Evolutionary conservation across 1,140 invertebrate species (phyloP).

Genomic region (Pemphigus obesinymphae): DNA sequence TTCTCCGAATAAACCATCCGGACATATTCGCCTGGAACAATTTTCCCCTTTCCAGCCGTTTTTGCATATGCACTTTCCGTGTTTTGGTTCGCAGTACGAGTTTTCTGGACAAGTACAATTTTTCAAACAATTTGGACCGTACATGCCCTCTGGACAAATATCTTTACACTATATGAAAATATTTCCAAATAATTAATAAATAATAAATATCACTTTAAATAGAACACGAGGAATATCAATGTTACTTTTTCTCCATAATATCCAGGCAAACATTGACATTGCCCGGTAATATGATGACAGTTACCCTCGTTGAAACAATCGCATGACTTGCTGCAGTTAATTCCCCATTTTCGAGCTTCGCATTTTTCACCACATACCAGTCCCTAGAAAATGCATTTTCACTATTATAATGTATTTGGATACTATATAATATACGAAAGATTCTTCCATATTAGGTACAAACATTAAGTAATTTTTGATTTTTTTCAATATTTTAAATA

Average conservation of each 20-base stretch:
- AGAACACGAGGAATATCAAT: not conserved
- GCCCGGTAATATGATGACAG: slow-evolving; percentile 73
- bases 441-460: no score
- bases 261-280: slow-evolving; percentile 70
- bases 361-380: slow-evolving; percentile 70
- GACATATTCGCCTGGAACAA: slow-evolving; percentile 66
- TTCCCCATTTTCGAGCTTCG: slow-evolving; percentile 66
- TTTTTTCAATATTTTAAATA: no score
- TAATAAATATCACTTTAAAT: no score
- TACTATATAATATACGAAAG: no score
- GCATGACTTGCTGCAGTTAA: slow-evolving; percentile 69
- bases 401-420: not conserved
- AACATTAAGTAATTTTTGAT: no score
- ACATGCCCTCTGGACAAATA: slow-evolving; percentile 69
- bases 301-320: slow-evolving; percentile 81
- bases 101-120: slow-evolving; percentile 67
- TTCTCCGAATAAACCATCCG: slow-evolving; percentile 62
- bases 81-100: slow-evolving; percentile 62
- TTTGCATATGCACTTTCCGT: slow-evolving; percentile 68
- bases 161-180: slow-evolving; percentile 63
- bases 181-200: not conserved
- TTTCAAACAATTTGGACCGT: slow-evolving; percentile 68
- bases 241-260: slow-evolving; percentile 68
- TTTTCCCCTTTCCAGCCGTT: slow-evolving; percentile 69
- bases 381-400: slow-evolving; percentile 54